Evolutionary conservation across 2,888 invertebrate genomes (phyloP), one percentile per base, ranked within the genome.

Genomic region (Auanema sp.): DNA sequence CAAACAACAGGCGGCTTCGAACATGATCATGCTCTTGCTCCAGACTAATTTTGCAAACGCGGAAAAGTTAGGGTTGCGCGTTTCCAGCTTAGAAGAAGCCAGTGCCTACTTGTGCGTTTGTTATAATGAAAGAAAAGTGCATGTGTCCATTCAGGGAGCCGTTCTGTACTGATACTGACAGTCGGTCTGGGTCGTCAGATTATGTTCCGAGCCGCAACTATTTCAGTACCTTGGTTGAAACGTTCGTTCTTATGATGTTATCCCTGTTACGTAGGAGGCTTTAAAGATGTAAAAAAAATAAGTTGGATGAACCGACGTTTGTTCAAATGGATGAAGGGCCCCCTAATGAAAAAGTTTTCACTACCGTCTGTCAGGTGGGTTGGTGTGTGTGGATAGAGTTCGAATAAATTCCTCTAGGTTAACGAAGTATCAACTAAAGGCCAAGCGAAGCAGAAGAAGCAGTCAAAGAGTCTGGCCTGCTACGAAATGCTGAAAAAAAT

Each of bases 391-490:
- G 21, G 47, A 16, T 5, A 47, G 47, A 18, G 47, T 47, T 18
- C 21, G 47, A 47, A 18, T 21, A 25, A 58, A 24, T 42, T 58
- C 18, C 50, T 61, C 42, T 52, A 71, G 66, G 54, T 75, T 40
- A 44, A 52, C n/a, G 53, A 63, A 2, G 40, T 59, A 43, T 49
- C 58, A 47, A 68, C 67, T 6, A 16, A 51, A 83, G 86, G 85
- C 33, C 74, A 80, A 58, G 95, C 94, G 16, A 93, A 94, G 83
- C 94, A 93, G 58, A 97, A 97, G 87, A 96, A 96, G 85, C 88
- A 93, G 57, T 95, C 96, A 2, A 97, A 97, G 85, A 88, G 95
- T n/a, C 90, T 92, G 84, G 95, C 96, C 0, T 96, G 96, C 1
- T 91, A 92, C 84, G 91, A 92, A 85, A 93, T 96, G 93, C 73